Evolutionary conservation across 1,140 invertebrate species (phyloP).

Genomic region (Drosophila miranda): DNA sequence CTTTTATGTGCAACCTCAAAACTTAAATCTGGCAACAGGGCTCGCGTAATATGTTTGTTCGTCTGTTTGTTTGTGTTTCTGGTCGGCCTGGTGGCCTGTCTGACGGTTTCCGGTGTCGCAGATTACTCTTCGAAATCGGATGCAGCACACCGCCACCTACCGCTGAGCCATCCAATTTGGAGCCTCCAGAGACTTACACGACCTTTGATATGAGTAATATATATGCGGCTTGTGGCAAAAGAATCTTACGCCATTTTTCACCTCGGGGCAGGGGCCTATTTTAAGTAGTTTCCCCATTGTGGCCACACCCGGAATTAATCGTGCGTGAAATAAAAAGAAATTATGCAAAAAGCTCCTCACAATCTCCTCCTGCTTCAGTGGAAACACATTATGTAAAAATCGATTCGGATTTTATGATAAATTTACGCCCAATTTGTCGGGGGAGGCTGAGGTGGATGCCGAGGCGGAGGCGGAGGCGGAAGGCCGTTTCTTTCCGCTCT

Average conservation of each 20-base stretch:
- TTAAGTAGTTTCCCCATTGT: constrained; percentile 52
- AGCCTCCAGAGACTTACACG: constrained; percentile 59
- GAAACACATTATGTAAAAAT: constrained; percentile 42
- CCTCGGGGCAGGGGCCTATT: constrained; percentile 19
- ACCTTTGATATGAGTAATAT: constrained; percentile 71
- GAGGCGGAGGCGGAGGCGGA: too few species aligned
- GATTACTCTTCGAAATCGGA: constrained; percentile 48
- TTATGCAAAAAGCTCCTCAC: constrained; percentile 57
- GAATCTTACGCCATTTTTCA: constrained; percentile 15
- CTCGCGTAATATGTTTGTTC: constrained; percentile 45
- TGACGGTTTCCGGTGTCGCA: constrained; percentile 62
- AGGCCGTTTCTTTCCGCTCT: too few species aligned
- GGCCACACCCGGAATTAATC: constrained; percentile 61
- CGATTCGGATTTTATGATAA: constrained; percentile 71
- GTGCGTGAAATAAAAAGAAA: constrained; percentile 79
- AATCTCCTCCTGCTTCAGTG: background rate
- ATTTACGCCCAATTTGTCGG: constrained; percentile 70
- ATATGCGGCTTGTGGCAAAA: constrained; percentile 60
- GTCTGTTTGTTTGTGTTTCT: constrained; percentile 7
- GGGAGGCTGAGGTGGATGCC: background rate
- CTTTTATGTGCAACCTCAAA: constrained; percentile 75
- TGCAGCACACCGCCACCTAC: constrained; percentile 10
- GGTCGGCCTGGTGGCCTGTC: constrained; percentile 36
- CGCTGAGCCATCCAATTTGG: constrained; percentile 38
- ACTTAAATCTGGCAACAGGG: constrained; percentile 68